Evolutionary conservation across 2,113 vertebrate genomes (phyloP), one percentile per base, ranked within the genome.

Genomic region (Rhinoderma darwinii): DNA sequence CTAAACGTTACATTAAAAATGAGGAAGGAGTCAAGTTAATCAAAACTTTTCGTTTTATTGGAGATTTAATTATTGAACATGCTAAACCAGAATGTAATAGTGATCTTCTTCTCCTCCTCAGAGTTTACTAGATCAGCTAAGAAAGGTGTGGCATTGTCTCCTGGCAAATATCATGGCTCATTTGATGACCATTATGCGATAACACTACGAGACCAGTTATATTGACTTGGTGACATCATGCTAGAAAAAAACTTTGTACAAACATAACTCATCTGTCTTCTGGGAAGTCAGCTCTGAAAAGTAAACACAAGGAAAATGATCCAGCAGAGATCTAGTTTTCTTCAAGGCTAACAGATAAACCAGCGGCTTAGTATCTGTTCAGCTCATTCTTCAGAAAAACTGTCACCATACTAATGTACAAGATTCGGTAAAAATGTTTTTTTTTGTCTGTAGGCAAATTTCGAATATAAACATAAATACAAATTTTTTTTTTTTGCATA

Each of bases 191-290:
- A 54, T 35, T 35, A 22, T 30, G 0, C 74, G 51, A 10, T 54
- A 44, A 27, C n/a, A 37, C 50, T 54, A 32, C 44, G 9, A 54
- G 75, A 30, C 9, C 30, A 22, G 17, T 32, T 22, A 51, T 51
- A 51, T 51, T 78, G 75, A 78, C 30, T 51, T 5, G 75, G 44
- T 78, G 44, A 78, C 75, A 78, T 78, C 75, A 78, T 78, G 18
- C 27, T 51, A 11, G 18, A 32, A 20, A 78, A 27, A 54, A 18
- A 51, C 30, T 35, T 35, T 50, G 47, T 78, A 35, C 75, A 51
- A 78, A 78, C 47, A 78, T 0, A 44, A 30, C 17, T 32, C 27
- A 78, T 78, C 54, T 78, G 75, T 78, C 4, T 78, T 78, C 47
- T 78, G 75, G 75, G 75, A 32, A 78, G 9, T 14, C 20, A 22